Conservation (phyloP, 37 sponge, comb jelly and placozoan species). For the Beroe forskalii region DNA sequence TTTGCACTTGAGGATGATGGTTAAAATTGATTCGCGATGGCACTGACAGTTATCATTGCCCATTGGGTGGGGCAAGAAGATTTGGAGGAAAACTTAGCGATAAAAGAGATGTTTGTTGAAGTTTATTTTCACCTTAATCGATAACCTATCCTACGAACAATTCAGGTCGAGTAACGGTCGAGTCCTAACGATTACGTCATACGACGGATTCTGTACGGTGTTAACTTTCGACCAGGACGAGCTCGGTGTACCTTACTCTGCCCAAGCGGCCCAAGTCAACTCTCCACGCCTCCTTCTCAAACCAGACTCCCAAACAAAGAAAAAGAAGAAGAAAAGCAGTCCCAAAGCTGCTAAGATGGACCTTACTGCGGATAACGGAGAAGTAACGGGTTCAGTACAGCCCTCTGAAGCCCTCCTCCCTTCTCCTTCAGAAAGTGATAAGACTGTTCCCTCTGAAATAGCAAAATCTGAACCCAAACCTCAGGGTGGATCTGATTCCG, state of each 20-base stretch:
- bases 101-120: too few relatives aligned
- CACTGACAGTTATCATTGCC: too few relatives aligned
- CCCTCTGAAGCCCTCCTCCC: not conserved
- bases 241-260: conserved; percentile 70
- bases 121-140: too few relatives aligned
- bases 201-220: conserved; percentile 92
- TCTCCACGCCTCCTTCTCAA: conserved; percentile 27
- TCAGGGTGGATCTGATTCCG: not conserved
- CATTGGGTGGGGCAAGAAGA: too few relatives aligned
- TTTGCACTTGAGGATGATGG: too few relatives aligned
- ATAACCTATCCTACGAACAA: too few relatives aligned
- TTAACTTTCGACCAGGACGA: conserved; percentile 80
- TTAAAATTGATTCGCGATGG: too few relatives aligned
- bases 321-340: conserved; percentile 47
- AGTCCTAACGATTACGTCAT: conserved; percentile 78
- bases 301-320: not conserved
- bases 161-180: conserved; percentile 89
- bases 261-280: conserved; percentile 6
- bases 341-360: not conserved
- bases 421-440: not conserved
- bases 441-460: not conserved
- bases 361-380: not conserved
- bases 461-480: too few relatives aligned
- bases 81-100: too few relatives aligned
- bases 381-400: not conserved